phyloP scores from a whole-genome alignment of 2,888 invertebrate species.

The Platycheirus rosarum region DNA sequence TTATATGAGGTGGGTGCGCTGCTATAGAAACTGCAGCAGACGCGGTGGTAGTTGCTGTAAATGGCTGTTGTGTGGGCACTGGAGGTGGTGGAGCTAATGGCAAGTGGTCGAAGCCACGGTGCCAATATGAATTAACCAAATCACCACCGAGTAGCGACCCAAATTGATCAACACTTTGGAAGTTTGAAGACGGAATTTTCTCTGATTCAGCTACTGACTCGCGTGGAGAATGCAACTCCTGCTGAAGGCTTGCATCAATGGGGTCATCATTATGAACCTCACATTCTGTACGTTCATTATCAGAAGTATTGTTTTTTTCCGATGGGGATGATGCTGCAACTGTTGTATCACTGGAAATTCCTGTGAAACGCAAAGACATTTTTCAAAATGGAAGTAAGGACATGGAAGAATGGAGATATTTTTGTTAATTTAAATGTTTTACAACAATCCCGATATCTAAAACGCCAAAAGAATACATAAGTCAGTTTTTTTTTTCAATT shows the following conservation, averaged over 20 bases:
- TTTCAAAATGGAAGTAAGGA: slow-evolving; percentile 42
- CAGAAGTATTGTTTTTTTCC: slow-evolving; percentile 76
- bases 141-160: slow-evolving; percentile 91
- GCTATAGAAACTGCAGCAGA: slow-evolving; percentile 47
- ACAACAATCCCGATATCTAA: slow-evolving; percentile 48
- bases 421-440: too few species aligned
- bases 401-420: slow-evolving; percentile 14
- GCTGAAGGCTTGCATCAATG: slow-evolving; percentile 54
- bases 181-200: slow-evolving; percentile 81
- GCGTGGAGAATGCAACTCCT: slow-evolving; percentile 73
- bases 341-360: slow-evolving; percentile 81
- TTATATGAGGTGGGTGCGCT: slow-evolving; percentile 71
- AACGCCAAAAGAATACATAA: slow-evolving; percentile 66
- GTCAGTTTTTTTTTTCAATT: slow-evolving; percentile 39
- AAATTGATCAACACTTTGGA: slow-evolving; percentile 88
- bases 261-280: slow-evolving; percentile 48
- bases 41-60: slow-evolving; percentile 14
- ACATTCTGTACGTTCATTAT: slow-evolving; percentile 72
- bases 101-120: slow-evolving; percentile 86
- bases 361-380: slow-evolving; percentile 79
- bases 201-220: slow-evolving; percentile 72
- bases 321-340: slow-evolving; percentile 11
- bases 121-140: slow-evolving; percentile 89
- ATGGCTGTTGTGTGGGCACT: slow-evolving; percentile 69
- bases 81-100: slow-evolving; percentile 73